Base-by-base conservation (phyloP, 92 coral and sea anemone genomes). In the Phenganax stokvisi region DNA sequence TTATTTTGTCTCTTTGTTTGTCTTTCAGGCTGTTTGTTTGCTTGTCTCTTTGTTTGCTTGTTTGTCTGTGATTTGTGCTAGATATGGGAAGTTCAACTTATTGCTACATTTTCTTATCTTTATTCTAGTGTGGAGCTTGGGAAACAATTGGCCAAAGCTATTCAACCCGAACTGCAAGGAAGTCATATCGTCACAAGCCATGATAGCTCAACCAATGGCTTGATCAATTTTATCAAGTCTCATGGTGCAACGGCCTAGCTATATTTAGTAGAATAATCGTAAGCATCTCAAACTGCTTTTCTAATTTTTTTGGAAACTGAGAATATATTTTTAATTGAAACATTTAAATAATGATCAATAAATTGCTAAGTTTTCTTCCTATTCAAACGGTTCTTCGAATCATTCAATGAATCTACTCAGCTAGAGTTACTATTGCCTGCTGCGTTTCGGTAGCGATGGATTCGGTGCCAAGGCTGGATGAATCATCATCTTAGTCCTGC, bases 151-250 rank as follows among this genome's bases (percentile, higher is more conserved):
- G 98, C 98, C 15, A 93, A 91, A 81, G 93, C 83, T 27, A 93
- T 93, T 30, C 97, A 93, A 66, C 98, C 98, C 54, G 98, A 93
- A 70, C 85, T 93, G 51, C 89, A 88, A 52, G 84, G 86, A 1
- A 71, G 85, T 15, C 87, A 81, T 8, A 85, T 73, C 11, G 97
- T 91, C 71, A 87, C 92, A 54, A 89, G 92, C 85, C 98, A 93
- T 74, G 98, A 93, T 76, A 84, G 92, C 56, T 93, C 98, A 52
- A 93, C 98, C 66, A 93, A 93, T 80, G 97, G 92, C 16, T 89
- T 93, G 54, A 88, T 93, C 47, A 91, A 91, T 85, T 93, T 88
- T 56, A 88, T 93, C 65, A 93, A 91, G 67, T n/a, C 79, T 37
- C 86, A 82, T 57, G 25, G 25, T 20, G 20, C 66, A 27, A 28